A percentile compares a stretch with the other conserved stretches of the same genome.
Conservation (phyloP, 1,140 invertebrate species). For the Zophobas morio region DNA sequence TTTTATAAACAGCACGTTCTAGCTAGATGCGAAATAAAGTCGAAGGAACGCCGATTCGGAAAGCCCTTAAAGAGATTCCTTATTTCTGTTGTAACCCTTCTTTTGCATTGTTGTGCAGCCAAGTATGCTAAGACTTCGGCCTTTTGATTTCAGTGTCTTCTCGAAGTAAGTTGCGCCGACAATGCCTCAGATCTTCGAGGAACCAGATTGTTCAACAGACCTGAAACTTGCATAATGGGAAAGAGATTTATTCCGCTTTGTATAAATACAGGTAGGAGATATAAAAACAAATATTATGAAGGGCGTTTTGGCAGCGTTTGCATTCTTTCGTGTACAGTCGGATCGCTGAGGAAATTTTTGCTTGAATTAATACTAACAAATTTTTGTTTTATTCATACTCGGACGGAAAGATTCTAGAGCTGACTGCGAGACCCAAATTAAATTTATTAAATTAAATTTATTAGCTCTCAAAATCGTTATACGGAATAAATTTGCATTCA, state of each 20-base stretch:
- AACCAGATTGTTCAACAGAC: conserved; percentile 38
- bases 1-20: too few relatives aligned
- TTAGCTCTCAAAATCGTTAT: too few relatives aligned
- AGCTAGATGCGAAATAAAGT: too few relatives aligned
- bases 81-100: conserved; percentile 38
- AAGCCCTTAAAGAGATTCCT: conserved; percentile 35
- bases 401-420: too few relatives aligned
- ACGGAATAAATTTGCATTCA: too few relatives aligned
- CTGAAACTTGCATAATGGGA: conserved; percentile 46
- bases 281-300: background rate
- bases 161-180: conserved; percentile 42
- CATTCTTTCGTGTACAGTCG: conserved; percentile 1
- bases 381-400: too few relatives aligned
- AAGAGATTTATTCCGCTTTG: conserved; percentile 47
- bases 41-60: background rate
- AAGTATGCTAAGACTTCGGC: conserved; percentile 47
- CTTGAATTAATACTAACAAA: too few relatives aligned
- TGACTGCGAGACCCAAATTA: too few relatives aligned
- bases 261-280: conserved; percentile 42
- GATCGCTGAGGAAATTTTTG: background rate
- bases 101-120: conserved; percentile 40
- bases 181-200: conserved; percentile 42
- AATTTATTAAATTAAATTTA: too few relatives aligned
- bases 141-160: conserved; percentile 45
- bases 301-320: too few relatives aligned